A percentile compares a stretch with the other conserved stretches of the same genome.
phyloP scores from a whole-genome alignment of 1,140 invertebrate species.

The Polyergus mexicanus region DNA sequence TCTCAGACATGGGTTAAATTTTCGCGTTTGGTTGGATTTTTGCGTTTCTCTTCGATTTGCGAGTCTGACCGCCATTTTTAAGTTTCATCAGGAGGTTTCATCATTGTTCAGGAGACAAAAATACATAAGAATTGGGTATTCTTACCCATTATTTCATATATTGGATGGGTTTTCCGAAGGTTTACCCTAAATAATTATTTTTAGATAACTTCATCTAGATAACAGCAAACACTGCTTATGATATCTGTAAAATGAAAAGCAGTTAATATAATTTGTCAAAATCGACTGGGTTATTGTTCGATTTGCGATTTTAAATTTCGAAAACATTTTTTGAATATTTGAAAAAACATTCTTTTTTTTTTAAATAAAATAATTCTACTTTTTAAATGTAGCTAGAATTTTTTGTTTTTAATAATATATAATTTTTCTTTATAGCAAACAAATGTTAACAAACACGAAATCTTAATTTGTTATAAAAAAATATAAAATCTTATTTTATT shows the following conservation, averaged over 20 bases:
- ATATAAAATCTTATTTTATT: slow-evolving; percentile 13
- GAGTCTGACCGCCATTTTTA: no score
- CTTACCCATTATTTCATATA: no score
- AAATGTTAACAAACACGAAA: not conserved
- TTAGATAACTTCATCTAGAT: no score
- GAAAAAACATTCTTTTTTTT: not conserved
- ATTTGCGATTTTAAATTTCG: not conserved
- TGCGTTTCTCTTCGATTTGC: no score
- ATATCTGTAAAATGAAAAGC: slow-evolving; percentile 17
- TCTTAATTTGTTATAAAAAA: slow-evolving; percentile 2
- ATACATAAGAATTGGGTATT: no score
- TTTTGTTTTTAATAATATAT: slow-evolving; percentile 5
- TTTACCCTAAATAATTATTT: no score
- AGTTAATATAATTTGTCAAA: not conserved
- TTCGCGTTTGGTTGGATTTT: no score
- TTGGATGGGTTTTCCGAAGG: no score
- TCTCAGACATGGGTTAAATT: no score
- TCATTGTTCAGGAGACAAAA: no score
- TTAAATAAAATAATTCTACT: not conserved
- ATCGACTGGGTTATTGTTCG: not conserved
- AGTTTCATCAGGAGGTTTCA: no score
- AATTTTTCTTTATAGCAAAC: not conserved
- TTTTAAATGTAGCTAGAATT: not conserved
- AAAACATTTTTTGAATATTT: not conserved
- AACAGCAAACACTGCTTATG: not conserved